phyloP scores from a whole-genome alignment of 1,140 invertebrate species.

The Propsilocerus akamusi region DNA sequence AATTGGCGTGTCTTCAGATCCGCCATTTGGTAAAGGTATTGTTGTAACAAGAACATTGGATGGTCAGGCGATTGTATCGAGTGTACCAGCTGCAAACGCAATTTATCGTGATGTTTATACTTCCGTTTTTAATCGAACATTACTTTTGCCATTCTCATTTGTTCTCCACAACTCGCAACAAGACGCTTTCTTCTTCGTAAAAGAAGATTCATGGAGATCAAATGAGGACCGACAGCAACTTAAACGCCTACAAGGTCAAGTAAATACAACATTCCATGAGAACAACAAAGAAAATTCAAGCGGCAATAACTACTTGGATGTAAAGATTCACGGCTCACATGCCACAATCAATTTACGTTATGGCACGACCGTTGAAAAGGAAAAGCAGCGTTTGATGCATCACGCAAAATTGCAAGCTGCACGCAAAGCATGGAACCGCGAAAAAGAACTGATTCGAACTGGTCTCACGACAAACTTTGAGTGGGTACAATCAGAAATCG shows the following conservation, averaged over 20 bases:
- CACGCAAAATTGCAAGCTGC: slow-evolving; percentile 73
- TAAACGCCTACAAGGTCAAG: slow-evolving; percentile 70
- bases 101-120: slow-evolving; percentile 85
- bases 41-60: slow-evolving; percentile 61
- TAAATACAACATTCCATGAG: slow-evolving; percentile 87
- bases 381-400: slow-evolving; percentile 69
- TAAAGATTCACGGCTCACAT: slow-evolving; percentile 68
- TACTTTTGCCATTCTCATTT: slow-evolving; percentile 72
- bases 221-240: slow-evolving; percentile 74
- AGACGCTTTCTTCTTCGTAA: slow-evolving; percentile 90
- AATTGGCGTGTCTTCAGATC: slow-evolving; percentile 57
- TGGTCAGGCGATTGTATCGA: slow-evolving; percentile 64
- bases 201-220: slow-evolving; percentile 73
- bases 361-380: slow-evolving; percentile 73
- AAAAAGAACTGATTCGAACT: slow-evolving; percentile 61
- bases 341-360: slow-evolving; percentile 71
- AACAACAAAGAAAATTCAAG: slow-evolving; percentile 45
- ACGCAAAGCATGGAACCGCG: slow-evolving; percentile 78
- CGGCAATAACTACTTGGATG: slow-evolving; percentile 50
- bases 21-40: slow-evolving; percentile 80
- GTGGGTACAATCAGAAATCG: slow-evolving; percentile 60
- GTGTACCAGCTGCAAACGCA: slow-evolving; percentile 68
- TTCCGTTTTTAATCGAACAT: slow-evolving; percentile 82
- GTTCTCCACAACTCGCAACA: slow-evolving; percentile 74
- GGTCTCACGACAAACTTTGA: slow-evolving; percentile 54